phyloP scores from a whole-genome alignment of 2,888 invertebrate species.

The Notodonta dromedarius region DNA sequence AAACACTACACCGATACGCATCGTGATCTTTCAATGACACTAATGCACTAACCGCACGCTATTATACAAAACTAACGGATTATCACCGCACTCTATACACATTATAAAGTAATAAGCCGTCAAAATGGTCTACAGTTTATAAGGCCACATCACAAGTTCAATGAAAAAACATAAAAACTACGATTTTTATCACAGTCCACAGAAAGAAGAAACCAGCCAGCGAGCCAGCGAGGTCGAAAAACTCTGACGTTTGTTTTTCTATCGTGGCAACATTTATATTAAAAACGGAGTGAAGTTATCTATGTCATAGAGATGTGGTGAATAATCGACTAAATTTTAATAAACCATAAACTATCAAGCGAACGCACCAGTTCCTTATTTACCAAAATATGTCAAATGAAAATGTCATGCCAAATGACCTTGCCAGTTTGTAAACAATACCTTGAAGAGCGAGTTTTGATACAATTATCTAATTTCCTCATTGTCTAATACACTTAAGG shows the following conservation, averaged over 20 bases:
- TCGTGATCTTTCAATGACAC: conserved; percentile 79
- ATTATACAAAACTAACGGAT: conserved; percentile 63
- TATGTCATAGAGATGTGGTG: conserved; percentile 35
- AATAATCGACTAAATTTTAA: conserved; percentile 29
- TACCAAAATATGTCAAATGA: conserved; percentile 78
- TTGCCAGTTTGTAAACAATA: conserved; percentile 92
- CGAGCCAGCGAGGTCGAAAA: conserved; percentile 57
- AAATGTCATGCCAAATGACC: conserved; percentile 83
- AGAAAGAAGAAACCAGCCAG: conserved; percentile 43
- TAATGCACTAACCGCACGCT: conserved; percentile 64
- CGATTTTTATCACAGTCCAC: conserved; percentile 65
- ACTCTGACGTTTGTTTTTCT: conserved; percentile 46
- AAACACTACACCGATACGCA: conserved; percentile 80
- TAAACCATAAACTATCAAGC: conserved; percentile 18
- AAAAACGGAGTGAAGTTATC: conserved; percentile 6
- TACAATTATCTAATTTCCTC: conserved; percentile 76
- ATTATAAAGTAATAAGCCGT: conserved; percentile 67
- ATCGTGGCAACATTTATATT: conserved; percentile 29
- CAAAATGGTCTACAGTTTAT: conserved; percentile 53
- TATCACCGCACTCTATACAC: conserved; percentile 69
- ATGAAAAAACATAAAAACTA: conserved; percentile 66
- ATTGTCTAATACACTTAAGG: conserved; percentile 73
- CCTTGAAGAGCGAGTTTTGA: conserved; percentile 79
- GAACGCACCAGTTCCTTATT: conserved; percentile 49
- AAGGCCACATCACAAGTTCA: conserved; percentile 73